Conservation (phyloP, 1,140 invertebrate genomes). For the Sesamia nonagrioides region DNA sequence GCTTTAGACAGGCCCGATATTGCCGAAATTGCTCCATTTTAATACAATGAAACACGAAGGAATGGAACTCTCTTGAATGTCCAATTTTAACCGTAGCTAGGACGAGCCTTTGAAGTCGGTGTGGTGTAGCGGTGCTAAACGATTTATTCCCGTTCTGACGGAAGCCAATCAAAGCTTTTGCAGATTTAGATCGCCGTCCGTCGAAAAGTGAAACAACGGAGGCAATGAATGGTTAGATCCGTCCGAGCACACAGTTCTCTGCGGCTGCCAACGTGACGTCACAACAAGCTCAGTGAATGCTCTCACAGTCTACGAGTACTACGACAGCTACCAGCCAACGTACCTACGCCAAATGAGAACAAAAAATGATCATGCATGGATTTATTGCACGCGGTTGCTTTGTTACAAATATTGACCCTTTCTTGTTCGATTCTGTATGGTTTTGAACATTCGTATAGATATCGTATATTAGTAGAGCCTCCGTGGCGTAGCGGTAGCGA, state of each 20-base stretch:
- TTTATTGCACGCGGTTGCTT: not conserved
- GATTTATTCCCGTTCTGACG: slow-evolving; percentile 56
- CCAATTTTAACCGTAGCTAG: slow-evolving; percentile 53
- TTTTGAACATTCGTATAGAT: slow-evolving; percentile 2
- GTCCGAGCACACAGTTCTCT: slow-evolving; percentile 26
- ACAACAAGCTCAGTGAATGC: slow-evolving; percentile 22
- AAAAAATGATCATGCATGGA: slow-evolving; percentile 11
- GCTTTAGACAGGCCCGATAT: slow-evolving; percentile 28
- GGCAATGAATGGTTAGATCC: slow-evolving; percentile 48
- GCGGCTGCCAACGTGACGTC: slow-evolving; percentile 19
- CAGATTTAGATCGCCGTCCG: slow-evolving; percentile 69
- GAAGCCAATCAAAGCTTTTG: slow-evolving; percentile 70
- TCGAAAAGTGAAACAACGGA: slow-evolving; percentile 61
- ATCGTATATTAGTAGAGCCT: too few relatives aligned
- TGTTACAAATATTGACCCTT: not conserved
- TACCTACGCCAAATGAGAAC: slow-evolving; percentile 1
- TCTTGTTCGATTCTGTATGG: slow-evolving; percentile 4
- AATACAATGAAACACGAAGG: slow-evolving; percentile 49
- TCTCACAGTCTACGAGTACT: not conserved
- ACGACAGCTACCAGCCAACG: not conserved
- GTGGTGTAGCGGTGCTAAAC: slow-evolving; percentile 48
- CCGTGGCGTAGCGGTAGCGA: too few relatives aligned
- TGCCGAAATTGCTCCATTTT: slow-evolving; percentile 34
- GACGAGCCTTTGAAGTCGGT: slow-evolving; percentile 54
- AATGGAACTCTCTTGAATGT: slow-evolving; percentile 52